These are phyloP conservation scores for Ditula angustiorana DNA, from an alignment of 2,888 invertebrate genomes.

Conservation along the genomic window DNA sequence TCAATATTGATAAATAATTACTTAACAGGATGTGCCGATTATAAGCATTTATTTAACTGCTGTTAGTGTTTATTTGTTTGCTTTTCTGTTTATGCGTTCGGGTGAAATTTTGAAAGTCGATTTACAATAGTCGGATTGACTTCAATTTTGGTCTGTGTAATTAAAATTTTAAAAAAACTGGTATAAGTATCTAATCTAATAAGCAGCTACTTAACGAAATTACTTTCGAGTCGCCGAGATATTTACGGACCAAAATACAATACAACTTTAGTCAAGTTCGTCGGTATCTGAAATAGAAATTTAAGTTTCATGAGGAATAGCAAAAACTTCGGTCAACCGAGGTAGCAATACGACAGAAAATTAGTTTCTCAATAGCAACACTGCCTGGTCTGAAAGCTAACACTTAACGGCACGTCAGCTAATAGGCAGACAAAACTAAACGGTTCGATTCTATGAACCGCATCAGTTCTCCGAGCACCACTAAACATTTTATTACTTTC, in stretches of 20 bases:
- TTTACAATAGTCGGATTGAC: no score
- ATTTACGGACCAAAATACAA: background rate
- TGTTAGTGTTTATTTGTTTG: no score
- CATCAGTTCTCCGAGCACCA: constrained; percentile 4
- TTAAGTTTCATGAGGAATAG: background rate
- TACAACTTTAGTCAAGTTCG: background rate
- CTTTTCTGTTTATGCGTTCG: no score
- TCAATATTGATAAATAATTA: no score
- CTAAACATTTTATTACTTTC: constrained; percentile 47
- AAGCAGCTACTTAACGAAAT: background rate
- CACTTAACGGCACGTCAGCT: background rate
- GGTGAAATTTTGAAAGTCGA: no score
- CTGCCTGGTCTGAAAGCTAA: background rate
- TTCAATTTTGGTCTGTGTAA: no score
- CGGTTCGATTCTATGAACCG: constrained; percentile 15
- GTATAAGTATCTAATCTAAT: no score
- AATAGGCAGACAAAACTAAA: background rate
- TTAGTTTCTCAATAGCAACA: background rate
- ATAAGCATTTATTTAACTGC: no score
- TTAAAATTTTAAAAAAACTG: no score
- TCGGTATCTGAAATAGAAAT: background rate
- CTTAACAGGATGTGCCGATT: no score
- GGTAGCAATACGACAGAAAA: background rate
- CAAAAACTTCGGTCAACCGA: background rate
- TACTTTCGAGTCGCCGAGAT: background rate